Evolutionary conservation across 37 sponge, comb jelly and placozoan genomes (phyloP), one percentile per base, ranked within the genome.

Genomic region (Aplysina aerophoba): DNA sequence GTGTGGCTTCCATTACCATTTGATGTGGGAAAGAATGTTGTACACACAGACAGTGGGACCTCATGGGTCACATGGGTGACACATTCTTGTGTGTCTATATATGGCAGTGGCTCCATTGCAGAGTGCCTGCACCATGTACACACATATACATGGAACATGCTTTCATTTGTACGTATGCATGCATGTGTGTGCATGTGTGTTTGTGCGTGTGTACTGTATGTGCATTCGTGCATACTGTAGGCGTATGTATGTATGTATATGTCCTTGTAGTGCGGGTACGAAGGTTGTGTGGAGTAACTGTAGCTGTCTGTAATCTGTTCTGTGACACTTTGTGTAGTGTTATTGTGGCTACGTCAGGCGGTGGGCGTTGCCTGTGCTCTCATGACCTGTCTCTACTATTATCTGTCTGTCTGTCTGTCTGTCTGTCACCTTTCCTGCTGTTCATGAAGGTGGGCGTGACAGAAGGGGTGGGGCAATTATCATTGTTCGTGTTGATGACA

Each of bases 371-470:
- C 77, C 44, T 44, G 1, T 72, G 21, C 2, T 33, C 31, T 16
- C 56, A 24, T 80, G 1, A 24, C 55, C 0, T 64, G 0, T 39
- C 21, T 40, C 22, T 25, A 2, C 66, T 40, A 2, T 12, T 25
- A 0, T 54, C 24, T 17, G 22, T 20, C 84, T 53, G 54, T 50
- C 84, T 25, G 55, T 67, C 55, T 56, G 38, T 28, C 84, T 72
- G 58, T 53, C 36, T 38, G 40, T 35, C 4, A 0, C 11, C 35
- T 54, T 17, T 30, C 8, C n/a, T n/a, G n/a, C n/a, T n/a, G n/a
- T n/a, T n/a, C 17, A 24, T 22, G 24, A 54, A 92, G 92, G 92
- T 83, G 92, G 92, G 20, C 85, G 92, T 15, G 89, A 92, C 69
- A 60, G 80, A 39, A 60, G 78, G 77, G 89, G 89, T 22, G 92